phyloP scores from a whole-genome alignment of 2,888 invertebrate species.

The Tetranychus truncatus region DNA sequence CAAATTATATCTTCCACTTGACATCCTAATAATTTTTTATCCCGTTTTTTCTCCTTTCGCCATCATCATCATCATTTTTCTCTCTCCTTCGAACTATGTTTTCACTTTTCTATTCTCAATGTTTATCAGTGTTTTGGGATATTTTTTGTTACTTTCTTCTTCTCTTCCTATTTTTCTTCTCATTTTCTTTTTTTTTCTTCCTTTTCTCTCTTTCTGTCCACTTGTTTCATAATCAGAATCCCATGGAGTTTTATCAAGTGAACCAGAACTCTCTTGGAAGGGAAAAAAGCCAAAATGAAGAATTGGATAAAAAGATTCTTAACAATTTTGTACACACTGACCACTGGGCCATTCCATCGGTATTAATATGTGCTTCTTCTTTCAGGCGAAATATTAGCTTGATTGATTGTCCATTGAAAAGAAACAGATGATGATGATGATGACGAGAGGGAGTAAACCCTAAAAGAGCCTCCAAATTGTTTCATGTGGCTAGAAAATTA shows the following conservation, averaged over 20 bases:
- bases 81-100: not conserved
- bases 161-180: not conserved
- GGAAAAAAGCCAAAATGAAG: not conserved
- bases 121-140: not conserved
- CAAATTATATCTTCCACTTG: conserved; percentile 1
- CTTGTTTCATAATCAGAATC: not conserved
- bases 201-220: not conserved
- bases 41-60: not conserved
- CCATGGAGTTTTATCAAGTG: not conserved
- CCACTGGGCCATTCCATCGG: not conserved
- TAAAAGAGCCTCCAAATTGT: not conserved
- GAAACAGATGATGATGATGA: not conserved
- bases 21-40: not conserved
- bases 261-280: not conserved
- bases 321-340: not conserved
- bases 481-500: conserved; percentile 1
- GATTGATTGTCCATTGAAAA: not conserved
- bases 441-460: not conserved
- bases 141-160: not conserved
- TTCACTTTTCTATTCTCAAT: not conserved
- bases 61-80: not conserved
- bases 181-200: not conserved
- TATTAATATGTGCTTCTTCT: not conserved
- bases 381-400: not conserved
- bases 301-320: not conserved